Conservation (phyloP, 2,888 invertebrate genomes). For the Dynastes grantii region DNA sequence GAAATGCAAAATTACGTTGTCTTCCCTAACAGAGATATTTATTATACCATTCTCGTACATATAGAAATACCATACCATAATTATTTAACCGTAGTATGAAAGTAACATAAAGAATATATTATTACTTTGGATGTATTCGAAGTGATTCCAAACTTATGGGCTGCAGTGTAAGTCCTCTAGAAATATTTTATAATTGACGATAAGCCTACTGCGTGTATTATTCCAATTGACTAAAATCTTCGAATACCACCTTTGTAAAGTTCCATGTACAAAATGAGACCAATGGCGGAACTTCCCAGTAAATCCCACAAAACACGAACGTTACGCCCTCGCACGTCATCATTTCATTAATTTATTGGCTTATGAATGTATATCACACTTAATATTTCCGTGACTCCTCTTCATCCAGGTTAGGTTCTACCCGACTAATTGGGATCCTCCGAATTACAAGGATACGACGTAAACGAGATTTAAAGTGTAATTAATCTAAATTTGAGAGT, state of each 20-base stretch:
- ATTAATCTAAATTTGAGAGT: slow-evolving; percentile 59
- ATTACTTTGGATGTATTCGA: no score
- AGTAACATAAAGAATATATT: no score
- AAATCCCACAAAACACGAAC: slow-evolving; percentile 28
- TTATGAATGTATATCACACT: slow-evolving; percentile 47
- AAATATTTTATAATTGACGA: no score
- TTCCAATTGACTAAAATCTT: no score
- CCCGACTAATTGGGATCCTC: slow-evolving; percentile 54
- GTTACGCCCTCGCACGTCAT: slow-evolving; percentile 23
- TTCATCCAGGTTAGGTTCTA: slow-evolving; percentile 44
- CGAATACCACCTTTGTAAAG: background rate
- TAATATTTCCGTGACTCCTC: slow-evolving; percentile 33
- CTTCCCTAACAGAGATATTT: no score
- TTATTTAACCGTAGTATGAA: no score
- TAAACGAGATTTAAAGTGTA: slow-evolving; percentile 58
- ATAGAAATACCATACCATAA: no score
- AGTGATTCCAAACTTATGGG: no score
- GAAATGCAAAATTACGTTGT: no score
- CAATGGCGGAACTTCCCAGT: background rate
- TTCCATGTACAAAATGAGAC: background rate
- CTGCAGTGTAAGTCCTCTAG: no score
- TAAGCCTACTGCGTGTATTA: no score
- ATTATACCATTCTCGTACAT: no score
- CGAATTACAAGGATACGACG: slow-evolving; percentile 55
- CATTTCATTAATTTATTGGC: slow-evolving; percentile 46